Evolutionary conservation across 2,797 vertebrate species (phyloP).

Genomic region (Semaprochilodus insignis): DNA sequence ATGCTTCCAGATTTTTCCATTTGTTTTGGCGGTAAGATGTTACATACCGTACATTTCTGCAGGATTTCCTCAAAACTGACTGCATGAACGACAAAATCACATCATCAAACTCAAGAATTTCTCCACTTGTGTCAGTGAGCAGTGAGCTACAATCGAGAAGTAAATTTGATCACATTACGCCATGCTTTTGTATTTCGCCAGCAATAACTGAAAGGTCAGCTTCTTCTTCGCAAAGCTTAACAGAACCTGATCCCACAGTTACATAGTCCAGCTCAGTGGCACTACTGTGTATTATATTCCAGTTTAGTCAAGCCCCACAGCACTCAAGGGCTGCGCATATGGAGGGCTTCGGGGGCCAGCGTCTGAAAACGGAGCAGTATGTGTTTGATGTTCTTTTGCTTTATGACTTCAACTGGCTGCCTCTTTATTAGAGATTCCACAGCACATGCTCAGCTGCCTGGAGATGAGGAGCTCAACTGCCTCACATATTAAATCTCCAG

Average conservation of each 20-base stretch:
- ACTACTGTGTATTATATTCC: conserved; percentile 1
- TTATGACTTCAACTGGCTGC: conserved; percentile 65
- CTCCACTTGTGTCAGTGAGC: too few species aligned
- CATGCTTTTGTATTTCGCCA: too few species aligned
- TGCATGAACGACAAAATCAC: too few species aligned
- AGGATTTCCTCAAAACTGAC: too few species aligned
- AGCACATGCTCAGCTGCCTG: conserved; percentile 67
- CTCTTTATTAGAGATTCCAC: conserved; percentile 77
- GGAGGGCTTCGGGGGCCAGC: background rate
- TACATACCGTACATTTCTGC: too few species aligned
- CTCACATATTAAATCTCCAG: conserved; percentile 75
- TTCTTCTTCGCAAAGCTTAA: too few species aligned
- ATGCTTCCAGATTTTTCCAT: too few species aligned
- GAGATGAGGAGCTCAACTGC: conserved; percentile 63
- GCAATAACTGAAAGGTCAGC: too few species aligned
- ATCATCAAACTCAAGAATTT: too few species aligned
- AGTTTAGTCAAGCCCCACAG: background rate
- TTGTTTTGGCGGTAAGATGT: too few species aligned
- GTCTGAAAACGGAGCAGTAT: conserved; percentile 21
- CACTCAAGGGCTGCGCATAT: background rate
- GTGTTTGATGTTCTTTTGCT: conserved; percentile 69
- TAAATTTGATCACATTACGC: too few species aligned
- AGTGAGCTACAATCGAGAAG: too few species aligned
- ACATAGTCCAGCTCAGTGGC: background rate
- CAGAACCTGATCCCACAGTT: background rate